Conservation (phyloP, 2,888 invertebrate species). For the Amitus sp. region DNA sequence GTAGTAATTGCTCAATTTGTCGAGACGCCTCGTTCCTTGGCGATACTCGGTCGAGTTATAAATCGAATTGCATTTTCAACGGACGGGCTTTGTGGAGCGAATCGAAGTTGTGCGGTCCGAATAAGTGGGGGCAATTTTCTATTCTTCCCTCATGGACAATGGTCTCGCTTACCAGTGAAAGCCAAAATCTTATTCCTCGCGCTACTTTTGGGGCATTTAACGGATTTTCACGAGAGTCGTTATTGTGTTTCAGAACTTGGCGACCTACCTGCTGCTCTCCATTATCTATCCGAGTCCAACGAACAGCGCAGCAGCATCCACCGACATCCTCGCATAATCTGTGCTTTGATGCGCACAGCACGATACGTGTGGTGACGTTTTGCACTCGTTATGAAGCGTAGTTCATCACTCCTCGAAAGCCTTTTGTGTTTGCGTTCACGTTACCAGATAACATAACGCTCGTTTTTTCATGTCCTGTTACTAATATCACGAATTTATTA, state of each 20-base stretch:
- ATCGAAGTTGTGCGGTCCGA: constrained; percentile 29
- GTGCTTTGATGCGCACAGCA: constrained; percentile 4
- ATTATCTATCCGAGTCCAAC: constrained; percentile 45
- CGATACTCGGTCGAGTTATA: constrained; percentile 37
- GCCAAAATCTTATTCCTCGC: neutral
- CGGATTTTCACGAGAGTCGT: constrained; percentile 44
- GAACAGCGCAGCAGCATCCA: no score
- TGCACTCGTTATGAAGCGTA: neutral
- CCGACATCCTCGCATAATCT: no score
- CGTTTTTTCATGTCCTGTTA: neutral
- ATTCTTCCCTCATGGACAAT: constrained; percentile 30
- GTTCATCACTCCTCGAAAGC: neutral
- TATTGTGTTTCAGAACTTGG: constrained; percentile 61
- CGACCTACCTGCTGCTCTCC: constrained; percentile 58
- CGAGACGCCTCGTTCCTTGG: constrained; percentile 21
- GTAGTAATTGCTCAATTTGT: constrained; percentile 35
- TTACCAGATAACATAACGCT: neutral
- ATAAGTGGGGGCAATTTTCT: constrained; percentile 32
- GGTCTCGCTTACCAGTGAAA: neutral
- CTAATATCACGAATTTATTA: constrained; percentile 1
- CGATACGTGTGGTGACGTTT: neutral
- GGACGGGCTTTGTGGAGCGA: constrained; percentile 32
- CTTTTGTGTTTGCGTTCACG: neutral
- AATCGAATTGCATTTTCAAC: constrained; percentile 40
- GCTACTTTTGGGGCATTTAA: constrained; percentile 43